Percentiles rank a stretch among this genome's conserved stretches.
Evolutionary conservation across 2,797 vertebrate genomes (phyloP).

Genomic region (Periophthalmus magnuspinnatus): DNA sequence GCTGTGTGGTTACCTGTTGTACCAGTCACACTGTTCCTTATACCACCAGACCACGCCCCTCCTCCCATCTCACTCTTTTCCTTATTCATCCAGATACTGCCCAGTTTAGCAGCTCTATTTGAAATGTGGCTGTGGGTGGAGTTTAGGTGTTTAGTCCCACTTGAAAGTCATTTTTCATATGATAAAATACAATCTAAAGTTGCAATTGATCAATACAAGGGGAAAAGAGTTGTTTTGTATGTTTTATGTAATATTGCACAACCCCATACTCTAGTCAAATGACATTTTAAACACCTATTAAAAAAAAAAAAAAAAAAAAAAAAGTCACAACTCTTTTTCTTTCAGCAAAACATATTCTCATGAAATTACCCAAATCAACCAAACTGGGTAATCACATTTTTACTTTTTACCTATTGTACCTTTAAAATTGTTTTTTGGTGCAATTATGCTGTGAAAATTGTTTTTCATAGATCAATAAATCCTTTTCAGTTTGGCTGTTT

Average conservation of each 20-base stretch:
- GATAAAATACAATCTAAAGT: too few species aligned
- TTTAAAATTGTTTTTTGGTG: background rate
- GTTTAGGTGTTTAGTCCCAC: too few species aligned
- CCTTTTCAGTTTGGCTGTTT: background rate
- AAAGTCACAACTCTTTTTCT: background rate
- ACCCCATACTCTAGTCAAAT: background rate
- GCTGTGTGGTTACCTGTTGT: too few species aligned
- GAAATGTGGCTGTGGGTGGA: too few species aligned
- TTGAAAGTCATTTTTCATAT: too few species aligned
- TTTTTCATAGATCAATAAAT: background rate
- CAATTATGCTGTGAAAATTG: background rate
- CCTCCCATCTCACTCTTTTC: too few species aligned
- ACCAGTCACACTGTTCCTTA: too few species aligned
- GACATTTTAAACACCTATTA: background rate
- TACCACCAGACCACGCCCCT: too few species aligned
- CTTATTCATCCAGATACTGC: too few species aligned
- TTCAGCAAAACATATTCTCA: background rate
- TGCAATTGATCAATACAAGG: background rate
- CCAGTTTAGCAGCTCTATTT: too few species aligned
- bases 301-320: background rate
- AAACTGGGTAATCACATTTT: background rate
- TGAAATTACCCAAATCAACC: background rate
- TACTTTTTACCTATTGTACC: background rate
- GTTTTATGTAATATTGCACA: background rate
- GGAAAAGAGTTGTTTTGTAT: background rate